A percentile compares a stretch with the other conserved stretches of the same genome.
Evolutionary conservation across 2,888 invertebrate genomes (phyloP).

Genomic region (Petrolisthes manimaculis): DNA sequence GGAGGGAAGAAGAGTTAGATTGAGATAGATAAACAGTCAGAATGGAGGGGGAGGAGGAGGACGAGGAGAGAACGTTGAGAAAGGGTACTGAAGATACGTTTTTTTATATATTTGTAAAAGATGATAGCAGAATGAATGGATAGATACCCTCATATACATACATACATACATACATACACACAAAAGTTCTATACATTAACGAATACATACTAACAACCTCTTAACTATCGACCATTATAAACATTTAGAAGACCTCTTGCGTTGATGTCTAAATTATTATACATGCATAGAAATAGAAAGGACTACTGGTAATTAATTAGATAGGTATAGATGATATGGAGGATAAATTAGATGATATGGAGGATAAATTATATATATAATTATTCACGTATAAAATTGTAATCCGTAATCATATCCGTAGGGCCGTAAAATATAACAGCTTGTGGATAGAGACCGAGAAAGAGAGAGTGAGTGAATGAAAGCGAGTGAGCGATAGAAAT

Average conservation of each 20-base stretch:
- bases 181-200: background rate
- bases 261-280: too few relatives aligned
- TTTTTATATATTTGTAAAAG: background rate
- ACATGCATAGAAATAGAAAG: background rate
- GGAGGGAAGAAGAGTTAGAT: constrained; percentile 18
- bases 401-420: too few relatives aligned
- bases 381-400: too few relatives aligned
- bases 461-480: background rate
- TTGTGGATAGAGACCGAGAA: too few relatives aligned
- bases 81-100: background rate
- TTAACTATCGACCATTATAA: too few relatives aligned
- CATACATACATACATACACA: background rate
- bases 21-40: constrained; percentile 14
- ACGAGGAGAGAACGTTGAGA: background rate
- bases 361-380: background rate
- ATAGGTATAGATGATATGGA: background rate
- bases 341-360: background rate
- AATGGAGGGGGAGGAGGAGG: background rate
- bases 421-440: too few relatives aligned
- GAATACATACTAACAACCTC: background rate
- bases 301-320: background rate
- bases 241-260: too few relatives aligned
- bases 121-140: background rate
- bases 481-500: too few relatives aligned
- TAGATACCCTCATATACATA: background rate